Conservation (phyloP, 2,797 vertebrate genomes). For the Typhlichthys subterraneus region DNA sequence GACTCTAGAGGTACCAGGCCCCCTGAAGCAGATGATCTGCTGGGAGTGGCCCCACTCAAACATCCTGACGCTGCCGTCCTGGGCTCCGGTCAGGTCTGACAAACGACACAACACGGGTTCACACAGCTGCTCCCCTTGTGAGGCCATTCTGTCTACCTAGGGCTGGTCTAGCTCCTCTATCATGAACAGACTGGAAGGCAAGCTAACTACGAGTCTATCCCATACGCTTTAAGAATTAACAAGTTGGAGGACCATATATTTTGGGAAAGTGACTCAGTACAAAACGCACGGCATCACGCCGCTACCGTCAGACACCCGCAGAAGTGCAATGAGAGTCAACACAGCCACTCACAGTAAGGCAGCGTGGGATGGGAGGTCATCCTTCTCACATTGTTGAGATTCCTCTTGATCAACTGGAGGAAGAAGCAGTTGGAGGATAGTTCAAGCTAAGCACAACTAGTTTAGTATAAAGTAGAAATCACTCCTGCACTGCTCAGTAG, state of each 20-base stretch:
- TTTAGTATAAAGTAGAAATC: too few relatives aligned
- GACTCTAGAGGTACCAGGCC: constrained; percentile 92
- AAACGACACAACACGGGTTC: not conserved
- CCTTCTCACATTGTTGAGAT: constrained; percentile 95
- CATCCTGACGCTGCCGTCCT: constrained; percentile 97
- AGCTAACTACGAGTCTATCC: too few relatives aligned
- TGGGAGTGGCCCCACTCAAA: constrained; percentile 99
- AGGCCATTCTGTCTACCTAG: constrained; percentile 18
- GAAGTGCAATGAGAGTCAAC: not conserved
- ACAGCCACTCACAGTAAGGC: constrained; percentile 92
- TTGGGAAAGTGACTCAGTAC: too few relatives aligned
- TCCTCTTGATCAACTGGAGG: constrained; percentile 93
- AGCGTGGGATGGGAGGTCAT: constrained; percentile 98
- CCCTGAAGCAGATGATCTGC: constrained; percentile 94
- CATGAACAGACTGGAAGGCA: constrained; percentile 27
- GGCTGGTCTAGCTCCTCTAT: constrained; percentile 22
- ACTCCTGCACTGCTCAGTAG: too few relatives aligned
- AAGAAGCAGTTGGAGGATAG: constrained; percentile 25
- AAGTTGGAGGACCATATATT: too few relatives aligned
- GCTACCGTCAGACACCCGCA: too few relatives aligned
- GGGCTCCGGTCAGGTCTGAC: constrained; percentile 95
- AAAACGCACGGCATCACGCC: too few relatives aligned
- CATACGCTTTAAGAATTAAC: too few relatives aligned
- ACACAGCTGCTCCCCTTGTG: not conserved
- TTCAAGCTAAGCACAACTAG: not conserved